These are phyloP conservation scores for Leptinotarsa tumamoca DNA, from an alignment of 2,888 invertebrate genomes.

Conservation along the genomic window DNA sequence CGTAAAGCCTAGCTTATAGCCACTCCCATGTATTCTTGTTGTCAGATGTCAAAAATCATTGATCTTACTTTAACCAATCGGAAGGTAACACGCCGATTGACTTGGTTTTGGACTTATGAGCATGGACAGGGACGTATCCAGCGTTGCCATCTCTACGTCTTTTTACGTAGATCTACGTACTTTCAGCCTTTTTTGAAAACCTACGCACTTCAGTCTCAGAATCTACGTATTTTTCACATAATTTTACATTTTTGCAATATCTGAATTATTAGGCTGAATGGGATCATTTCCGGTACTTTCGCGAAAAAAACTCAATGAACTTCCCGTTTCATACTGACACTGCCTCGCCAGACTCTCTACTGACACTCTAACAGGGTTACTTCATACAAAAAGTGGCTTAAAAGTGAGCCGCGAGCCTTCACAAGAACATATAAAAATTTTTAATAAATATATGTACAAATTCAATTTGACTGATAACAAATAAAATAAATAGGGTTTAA, in stretches of 20 bases:
- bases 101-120: too few relatives aligned
- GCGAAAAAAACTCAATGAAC: not conserved
- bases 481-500: not conserved
- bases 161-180: constrained; percentile 1
- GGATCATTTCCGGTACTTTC: not conserved
- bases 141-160: not conserved
- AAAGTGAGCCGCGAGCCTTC: not conserved
- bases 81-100: too few relatives aligned
- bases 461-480: constrained; percentile 1
- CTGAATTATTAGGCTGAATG: not conserved
- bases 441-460: constrained; percentile 1
- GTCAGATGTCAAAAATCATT: too few relatives aligned
- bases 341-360: not conserved
- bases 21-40: too few relatives aligned
- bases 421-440: not conserved
- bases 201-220: not conserved
- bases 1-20: too few relatives aligned
- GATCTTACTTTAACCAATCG: too few relatives aligned
- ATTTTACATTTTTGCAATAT: not conserved
- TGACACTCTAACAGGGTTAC: not conserved
- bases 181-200: not conserved
- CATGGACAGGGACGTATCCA: not conserved
- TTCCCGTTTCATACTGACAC: not conserved
- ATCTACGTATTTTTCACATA: not conserved
- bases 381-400: constrained; percentile 1